These are phyloP conservation scores for Platanista minor DNA, from an alignment of 2,113 vertebrate genomes.

Conservation along the genomic window DNA sequence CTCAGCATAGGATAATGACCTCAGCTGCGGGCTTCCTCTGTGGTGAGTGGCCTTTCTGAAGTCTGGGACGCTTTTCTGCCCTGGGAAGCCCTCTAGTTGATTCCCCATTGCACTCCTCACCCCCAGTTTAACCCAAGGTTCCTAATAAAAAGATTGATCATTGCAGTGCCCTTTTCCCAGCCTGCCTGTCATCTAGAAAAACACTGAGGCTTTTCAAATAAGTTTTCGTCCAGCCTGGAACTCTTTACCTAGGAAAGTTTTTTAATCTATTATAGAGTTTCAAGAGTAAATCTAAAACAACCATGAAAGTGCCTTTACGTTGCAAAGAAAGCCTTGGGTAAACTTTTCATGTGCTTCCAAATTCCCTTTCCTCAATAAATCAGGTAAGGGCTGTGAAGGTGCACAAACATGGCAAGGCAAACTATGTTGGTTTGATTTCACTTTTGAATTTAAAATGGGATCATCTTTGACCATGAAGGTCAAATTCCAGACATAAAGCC, in stretches of 20 bases:
- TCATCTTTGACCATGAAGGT: conserved; percentile 32
- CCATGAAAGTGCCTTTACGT: conserved; percentile 28
- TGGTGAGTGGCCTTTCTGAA: neutral
- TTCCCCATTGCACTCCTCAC: neutral
- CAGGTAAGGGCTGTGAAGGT: conserved; percentile 16
- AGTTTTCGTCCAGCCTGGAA: conserved; percentile 17
- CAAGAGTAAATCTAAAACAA: conserved; percentile 54
- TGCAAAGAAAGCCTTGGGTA: conserved; percentile 51
- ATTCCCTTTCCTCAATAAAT: conserved; percentile 55
- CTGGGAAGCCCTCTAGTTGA: neutral
- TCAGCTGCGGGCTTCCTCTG: neutral
- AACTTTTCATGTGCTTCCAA: conserved; percentile 45
- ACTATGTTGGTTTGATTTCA: conserved; percentile 34
- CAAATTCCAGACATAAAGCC: conserved; percentile 20
- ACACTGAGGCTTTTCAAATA: conserved; percentile 35
- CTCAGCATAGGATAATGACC: neutral
- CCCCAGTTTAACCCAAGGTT: neutral
- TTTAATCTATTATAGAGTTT: conserved; percentile 40
- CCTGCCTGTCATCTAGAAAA: neutral
- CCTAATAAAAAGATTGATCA: neutral
- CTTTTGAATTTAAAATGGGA: conserved; percentile 50
- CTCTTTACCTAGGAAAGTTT: conserved; percentile 46
- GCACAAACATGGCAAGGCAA: conserved; percentile 37
- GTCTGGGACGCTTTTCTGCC: neutral
- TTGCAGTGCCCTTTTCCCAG: neutral